phyloP scores from a whole-genome alignment of 2,797 vertebrate genomes.

The Scarus forsteni region DNA sequence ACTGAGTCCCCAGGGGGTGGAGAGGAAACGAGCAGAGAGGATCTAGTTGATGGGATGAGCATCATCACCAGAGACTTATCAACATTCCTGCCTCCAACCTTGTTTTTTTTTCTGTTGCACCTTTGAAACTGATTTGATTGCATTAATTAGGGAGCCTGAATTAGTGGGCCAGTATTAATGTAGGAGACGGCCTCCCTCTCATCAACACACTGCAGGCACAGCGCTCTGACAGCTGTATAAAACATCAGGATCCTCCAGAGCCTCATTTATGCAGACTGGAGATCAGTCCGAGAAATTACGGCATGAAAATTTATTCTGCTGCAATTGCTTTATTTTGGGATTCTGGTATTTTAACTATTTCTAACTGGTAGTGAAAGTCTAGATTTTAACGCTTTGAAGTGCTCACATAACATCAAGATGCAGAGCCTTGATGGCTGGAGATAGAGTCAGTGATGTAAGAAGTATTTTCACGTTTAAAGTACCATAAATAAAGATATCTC shows the following conservation, averaged over 20 bases:
- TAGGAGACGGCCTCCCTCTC: constrained; percentile 22
- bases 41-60: constrained; percentile 66
- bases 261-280: constrained; percentile 53
- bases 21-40: constrained; percentile 58
- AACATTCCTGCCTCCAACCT: constrained; percentile 40
- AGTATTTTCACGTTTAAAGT: neutral
- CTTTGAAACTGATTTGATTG: constrained; percentile 42
- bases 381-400: neutral
- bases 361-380: constrained; percentile 7
- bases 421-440: neutral
- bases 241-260: constrained; percentile 53
- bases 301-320: constrained; percentile 20
- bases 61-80: constrained; percentile 60
- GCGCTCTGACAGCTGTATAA: constrained; percentile 56
- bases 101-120: constrained; percentile 23
- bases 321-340: constrained; percentile 22
- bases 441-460: neutral
- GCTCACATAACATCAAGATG: neutral
- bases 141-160: constrained; percentile 56
- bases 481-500: neutral
- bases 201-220: constrained; percentile 33
- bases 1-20: constrained; percentile 35
- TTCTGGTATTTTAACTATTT: neutral
- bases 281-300: constrained; percentile 32
- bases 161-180: constrained; percentile 28